phyloP scores from a whole-genome alignment of 2,113 vertebrate genomes.

The Stegastes partitus region DNA sequence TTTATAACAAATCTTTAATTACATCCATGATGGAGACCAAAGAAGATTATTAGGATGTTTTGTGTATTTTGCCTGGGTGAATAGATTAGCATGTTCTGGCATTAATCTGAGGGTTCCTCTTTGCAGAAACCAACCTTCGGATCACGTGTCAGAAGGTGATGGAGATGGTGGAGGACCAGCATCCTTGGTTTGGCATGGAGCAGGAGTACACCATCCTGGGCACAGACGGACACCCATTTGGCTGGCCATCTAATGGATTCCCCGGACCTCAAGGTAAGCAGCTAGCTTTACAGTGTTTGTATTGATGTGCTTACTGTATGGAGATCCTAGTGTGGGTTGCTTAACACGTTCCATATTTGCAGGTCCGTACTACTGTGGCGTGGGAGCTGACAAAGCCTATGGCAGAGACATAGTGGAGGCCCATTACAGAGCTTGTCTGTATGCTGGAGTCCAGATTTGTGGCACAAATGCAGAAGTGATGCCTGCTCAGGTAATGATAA shows the following conservation, averaged over 20 bases:
- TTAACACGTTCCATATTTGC: conserved; percentile 23
- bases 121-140: conserved; percentile 93
- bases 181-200: conserved; percentile 98
- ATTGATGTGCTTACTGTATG: neutral
- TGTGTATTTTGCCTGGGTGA: neutral
- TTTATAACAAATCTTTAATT: no score
- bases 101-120: fast-evolving
- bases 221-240: conserved; percentile 95
- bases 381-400: conserved; percentile 96
- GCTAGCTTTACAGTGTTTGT: fast-evolving
- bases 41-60: no score
- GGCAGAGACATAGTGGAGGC: conserved; percentile 96
- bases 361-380: conserved; percentile 98
- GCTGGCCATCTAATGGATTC: conserved; percentile 98
- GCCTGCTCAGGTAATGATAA: conserved; percentile 93
- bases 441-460: conserved; percentile 93
- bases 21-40: no score
- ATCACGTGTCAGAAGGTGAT: conserved; percentile 91
- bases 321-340: neutral
- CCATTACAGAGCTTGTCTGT: conserved; percentile 96
- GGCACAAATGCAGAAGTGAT: conserved; percentile 99
- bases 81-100: neutral
- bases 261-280: conserved; percentile 94
- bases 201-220: conserved; percentile 97
- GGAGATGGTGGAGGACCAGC: conserved; percentile 91